A percentile compares a stretch with the other conserved stretches of the same genome.
phyloP scores from a whole-genome alignment of 2,797 vertebrate genomes.

The Falco rusticolus region DNA sequence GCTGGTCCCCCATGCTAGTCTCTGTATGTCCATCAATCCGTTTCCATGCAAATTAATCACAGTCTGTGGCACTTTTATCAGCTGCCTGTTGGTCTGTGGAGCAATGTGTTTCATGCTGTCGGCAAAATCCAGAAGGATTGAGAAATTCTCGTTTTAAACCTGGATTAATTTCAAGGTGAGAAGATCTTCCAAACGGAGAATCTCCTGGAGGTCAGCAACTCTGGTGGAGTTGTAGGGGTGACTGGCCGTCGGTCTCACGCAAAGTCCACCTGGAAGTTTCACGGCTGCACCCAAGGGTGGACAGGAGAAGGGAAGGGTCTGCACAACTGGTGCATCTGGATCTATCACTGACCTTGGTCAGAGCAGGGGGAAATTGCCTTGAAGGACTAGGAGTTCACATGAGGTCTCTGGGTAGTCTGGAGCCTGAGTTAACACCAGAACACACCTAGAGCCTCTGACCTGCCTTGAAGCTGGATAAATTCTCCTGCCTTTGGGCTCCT shows the following conservation, averaged over 20 bases:
- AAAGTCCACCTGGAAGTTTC: not conserved
- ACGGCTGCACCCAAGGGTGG: not conserved
- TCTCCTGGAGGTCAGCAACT: not conserved
- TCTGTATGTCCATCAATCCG: not conserved
- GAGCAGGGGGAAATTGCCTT: not conserved
- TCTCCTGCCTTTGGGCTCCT: not conserved
- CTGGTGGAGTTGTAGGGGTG: not conserved
- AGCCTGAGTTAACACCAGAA: not conserved
- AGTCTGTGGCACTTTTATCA: not conserved
- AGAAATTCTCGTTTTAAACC: not conserved
- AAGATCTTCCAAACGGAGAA: not conserved
- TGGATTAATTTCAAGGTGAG: not conserved
- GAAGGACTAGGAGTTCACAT: not conserved
- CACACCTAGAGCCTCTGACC: not conserved
- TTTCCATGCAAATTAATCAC: not conserved
- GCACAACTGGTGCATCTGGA: not conserved
- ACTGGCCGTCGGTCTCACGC: not conserved
- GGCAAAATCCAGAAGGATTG: not conserved
- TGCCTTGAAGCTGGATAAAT: not conserved
- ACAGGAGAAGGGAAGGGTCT: not conserved
- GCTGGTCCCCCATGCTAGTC: not conserved
- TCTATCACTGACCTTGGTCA: not conserved
- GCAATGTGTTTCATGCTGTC: not conserved
- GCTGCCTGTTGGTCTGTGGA: not conserved
- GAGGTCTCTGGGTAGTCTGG: not conserved